Evolutionary conservation across 1,140 invertebrate species (phyloP).

Genomic region (Caenorhabditis inopinata): DNA sequence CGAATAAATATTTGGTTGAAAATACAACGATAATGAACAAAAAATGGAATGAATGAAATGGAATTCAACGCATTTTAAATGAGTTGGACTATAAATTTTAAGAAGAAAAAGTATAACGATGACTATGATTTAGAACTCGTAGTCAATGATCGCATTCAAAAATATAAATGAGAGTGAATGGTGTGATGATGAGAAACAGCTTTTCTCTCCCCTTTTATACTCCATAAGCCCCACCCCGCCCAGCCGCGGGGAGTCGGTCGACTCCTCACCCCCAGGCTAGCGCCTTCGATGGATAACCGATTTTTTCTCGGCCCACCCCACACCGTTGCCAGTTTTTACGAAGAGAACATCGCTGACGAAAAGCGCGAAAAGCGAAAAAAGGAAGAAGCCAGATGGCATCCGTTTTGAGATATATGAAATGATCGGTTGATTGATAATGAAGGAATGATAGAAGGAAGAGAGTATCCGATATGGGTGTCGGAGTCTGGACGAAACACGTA

Average conservation of each 20-base stretch:
- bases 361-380: neutral
- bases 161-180: neutral
- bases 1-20: neutral
- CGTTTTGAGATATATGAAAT: conserved; percentile 22
- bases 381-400: conserved; percentile 2
- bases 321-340: conserved; percentile 27
- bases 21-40: neutral
- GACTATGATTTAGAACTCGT: no score
- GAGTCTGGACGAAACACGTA: no score
- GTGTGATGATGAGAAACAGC: conserved; percentile 20
- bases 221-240: conserved; percentile 14
- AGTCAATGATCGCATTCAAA: no score
- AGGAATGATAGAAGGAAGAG: neutral
- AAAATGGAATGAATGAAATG: neutral
- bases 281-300: conserved; percentile 20
- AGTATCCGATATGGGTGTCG: no score
- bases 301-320: conserved; percentile 29
- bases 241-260: neutral
- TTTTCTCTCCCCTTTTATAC: neutral
- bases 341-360: conserved; percentile 2
- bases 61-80: no score
- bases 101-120: no score
- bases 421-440: conserved; percentile 1
- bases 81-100: no score
- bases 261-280: conserved; percentile 22